Base-by-base conservation (phyloP, 2,888 invertebrate species). In the Phragmatobia fuliginosa region DNA sequence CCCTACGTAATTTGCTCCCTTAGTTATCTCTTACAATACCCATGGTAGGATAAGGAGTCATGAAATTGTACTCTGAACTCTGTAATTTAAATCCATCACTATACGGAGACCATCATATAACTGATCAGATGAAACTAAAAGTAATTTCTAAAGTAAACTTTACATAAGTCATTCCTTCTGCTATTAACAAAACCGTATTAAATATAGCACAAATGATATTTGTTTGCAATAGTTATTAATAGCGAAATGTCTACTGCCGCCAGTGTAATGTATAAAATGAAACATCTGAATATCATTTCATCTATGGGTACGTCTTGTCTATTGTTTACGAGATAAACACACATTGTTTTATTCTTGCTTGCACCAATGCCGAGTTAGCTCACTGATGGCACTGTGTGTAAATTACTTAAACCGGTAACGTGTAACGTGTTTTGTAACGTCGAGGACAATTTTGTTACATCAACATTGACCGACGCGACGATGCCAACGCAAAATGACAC, bases 281-380 rank as follows among this genome's bases (percentile, higher is more conserved):
- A 45, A 60, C 41, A 45, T 41, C 65, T 66, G 33, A 38, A 21
- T 28, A 11, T 62, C 33, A 56, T 45, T 45, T 67, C n/a, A 58
- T 71, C 71, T 71, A 11, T 62, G 58, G 8, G 58, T 56, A 56
- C 62, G 45, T 38, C 10, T 77, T 77, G 73, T 76, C 86, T 79
- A 87, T 87, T 90, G 89, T 90, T 85, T 85, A 84, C 79, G 79
- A 75, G 79, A 82, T 77, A 82, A 81, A 83, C 70, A 82, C 70
- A 83, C 83, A 85, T 86, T 87, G 88, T 90, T 84, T 85, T 80
- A 88, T 88, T 90, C 84, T 69, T 66, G 61, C 28, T 38, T 80
- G 85, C 73, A 74, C 81, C 84, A 87, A 86, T 71, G 71, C 58
- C 61, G 74, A 66, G 76, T 85, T 82, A 82, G 81, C 75, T 78